phyloP scores from a whole-genome alignment of 2,888 invertebrate species.

The Clunio marinus region DNA sequence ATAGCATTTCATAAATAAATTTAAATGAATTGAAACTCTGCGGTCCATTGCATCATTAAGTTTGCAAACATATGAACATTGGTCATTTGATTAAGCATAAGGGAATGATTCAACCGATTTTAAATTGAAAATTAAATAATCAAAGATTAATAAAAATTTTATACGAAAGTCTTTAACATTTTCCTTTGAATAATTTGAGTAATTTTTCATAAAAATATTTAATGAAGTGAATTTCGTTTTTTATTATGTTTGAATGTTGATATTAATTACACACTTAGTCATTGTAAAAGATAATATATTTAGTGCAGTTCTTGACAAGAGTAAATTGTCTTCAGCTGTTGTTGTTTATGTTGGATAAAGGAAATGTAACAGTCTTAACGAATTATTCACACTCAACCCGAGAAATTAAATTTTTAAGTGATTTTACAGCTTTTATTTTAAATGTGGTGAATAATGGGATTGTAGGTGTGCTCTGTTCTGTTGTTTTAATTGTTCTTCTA shows the following conservation, averaged over 20 bases:
- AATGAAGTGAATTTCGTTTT: background rate
- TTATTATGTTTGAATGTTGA: background rate
- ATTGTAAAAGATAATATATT: background rate
- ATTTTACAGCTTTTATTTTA: background rate
- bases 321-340: too few species aligned
- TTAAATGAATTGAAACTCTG: too few species aligned
- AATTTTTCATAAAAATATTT: background rate
- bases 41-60: too few species aligned
- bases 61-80: too few species aligned
- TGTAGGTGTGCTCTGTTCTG: slow-evolving; percentile 27
- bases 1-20: too few species aligned
- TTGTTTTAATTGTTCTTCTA: slow-evolving; percentile 25
- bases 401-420: background rate
- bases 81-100: too few species aligned
- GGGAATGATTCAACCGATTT: too few species aligned
- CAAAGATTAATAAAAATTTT: too few species aligned
- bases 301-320: background rate
- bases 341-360: background rate
- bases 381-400: background rate
- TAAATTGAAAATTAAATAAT: too few species aligned
- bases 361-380: background rate
- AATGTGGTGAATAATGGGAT: background rate
- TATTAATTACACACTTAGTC: slow-evolving; percentile 2
- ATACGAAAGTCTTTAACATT: too few species aligned
- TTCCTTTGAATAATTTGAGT: background rate